These are phyloP conservation scores for Sturnira hondurensis DNA, from an alignment of 2,113 vertebrate species.

Conservation along the genomic window DNA sequence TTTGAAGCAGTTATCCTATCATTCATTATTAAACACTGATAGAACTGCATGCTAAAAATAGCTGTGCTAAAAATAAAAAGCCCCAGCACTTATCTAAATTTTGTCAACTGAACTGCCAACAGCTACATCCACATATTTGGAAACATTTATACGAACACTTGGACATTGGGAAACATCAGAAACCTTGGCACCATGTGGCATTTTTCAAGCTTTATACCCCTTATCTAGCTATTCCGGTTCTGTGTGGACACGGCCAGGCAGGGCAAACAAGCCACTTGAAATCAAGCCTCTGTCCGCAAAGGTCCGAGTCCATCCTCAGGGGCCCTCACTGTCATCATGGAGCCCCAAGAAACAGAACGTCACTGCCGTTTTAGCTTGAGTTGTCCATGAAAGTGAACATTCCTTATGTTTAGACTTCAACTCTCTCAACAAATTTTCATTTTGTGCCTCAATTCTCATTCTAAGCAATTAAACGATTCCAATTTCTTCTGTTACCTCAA, in stretches of 20 bases:
- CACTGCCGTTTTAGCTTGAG: too few species aligned
- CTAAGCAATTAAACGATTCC: background rate
- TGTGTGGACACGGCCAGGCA: background rate
- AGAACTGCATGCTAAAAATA: constrained; percentile 48
- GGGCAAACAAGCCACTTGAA: background rate
- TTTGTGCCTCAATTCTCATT: too few species aligned
- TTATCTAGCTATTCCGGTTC: background rate
- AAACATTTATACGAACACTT: background rate
- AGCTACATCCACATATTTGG: constrained; percentile 49
- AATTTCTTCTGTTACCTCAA: background rate
- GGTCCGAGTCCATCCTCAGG: background rate
- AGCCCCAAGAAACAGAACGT: too few species aligned
- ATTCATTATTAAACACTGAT: background rate
- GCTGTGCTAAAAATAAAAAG: constrained; percentile 56
- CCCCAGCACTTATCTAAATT: constrained; percentile 18
- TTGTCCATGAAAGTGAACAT: too few species aligned
- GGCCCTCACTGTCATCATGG: too few species aligned
- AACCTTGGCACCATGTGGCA: background rate
- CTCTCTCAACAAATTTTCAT: too few species aligned
- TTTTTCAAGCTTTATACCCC: background rate
- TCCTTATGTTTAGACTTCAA: too few species aligned
- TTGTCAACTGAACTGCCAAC: background rate
- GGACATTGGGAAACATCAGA: constrained; percentile 15
- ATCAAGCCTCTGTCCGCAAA: background rate
- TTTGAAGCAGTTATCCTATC: constrained; percentile 38